A percentile compares a stretch with the other conserved stretches of the same genome.
Evolutionary conservation across 2,888 invertebrate species (phyloP).

Genomic region (Heterodera filipjevi): DNA sequence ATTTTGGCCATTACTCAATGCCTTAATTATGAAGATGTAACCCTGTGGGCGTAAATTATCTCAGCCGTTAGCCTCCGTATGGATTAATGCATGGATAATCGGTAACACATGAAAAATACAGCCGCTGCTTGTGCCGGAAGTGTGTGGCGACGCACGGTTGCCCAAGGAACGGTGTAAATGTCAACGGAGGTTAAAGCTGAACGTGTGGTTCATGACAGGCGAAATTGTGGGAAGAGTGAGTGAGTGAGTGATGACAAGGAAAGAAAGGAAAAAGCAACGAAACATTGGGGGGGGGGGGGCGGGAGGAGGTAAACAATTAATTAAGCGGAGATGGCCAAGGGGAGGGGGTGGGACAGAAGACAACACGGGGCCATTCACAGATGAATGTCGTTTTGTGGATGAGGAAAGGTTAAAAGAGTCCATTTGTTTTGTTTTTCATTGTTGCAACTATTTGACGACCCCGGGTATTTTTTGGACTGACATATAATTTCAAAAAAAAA

Average conservation of each 20-base stretch:
- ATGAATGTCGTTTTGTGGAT: no score
- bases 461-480: no score
- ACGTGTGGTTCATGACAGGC: no score
- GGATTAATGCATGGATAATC: not conserved
- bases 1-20: no score
- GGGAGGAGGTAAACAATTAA: conserved; percentile 22
- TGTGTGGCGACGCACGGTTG: not conserved
- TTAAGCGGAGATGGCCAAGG: not conserved
- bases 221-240: not conserved
- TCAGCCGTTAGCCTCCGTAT: not conserved
- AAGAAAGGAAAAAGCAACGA: not conserved
- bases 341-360: no score
- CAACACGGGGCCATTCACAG: no score
- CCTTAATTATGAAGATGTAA: not conserved
- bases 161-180: not conserved
- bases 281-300: not conserved
- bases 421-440: no score
- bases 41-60: not conserved
- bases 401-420: no score
- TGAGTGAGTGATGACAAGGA: not conserved
- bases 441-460: no score
- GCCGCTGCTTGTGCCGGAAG: conserved; percentile 12
- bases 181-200: not conserved
- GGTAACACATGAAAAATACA: not conserved
- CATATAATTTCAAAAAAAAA: not conserved